phyloP scores from a whole-genome alignment of 2,797 vertebrate genomes.

The Salarias fasciatus region DNA sequence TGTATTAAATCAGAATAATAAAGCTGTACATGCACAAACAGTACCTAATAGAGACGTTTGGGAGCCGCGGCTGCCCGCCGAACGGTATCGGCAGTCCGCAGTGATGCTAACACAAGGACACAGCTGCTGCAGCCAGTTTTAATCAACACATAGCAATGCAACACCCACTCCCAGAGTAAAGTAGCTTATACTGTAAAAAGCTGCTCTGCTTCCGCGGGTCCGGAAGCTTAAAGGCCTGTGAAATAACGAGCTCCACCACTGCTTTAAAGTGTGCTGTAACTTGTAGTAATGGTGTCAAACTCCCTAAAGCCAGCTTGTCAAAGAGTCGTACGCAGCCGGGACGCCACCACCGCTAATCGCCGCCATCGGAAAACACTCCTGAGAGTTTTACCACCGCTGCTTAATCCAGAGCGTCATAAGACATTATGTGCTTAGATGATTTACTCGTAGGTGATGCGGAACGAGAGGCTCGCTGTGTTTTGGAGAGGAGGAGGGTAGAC shows the following conservation, averaged over 20 bases:
- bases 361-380: background rate
- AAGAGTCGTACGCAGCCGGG: constrained; percentile 1
- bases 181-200: constrained; percentile 59
- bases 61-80: constrained; percentile 32
- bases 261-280: constrained; percentile 51
- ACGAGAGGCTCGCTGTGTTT: constrained; percentile 28
- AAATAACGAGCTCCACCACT: constrained; percentile 45
- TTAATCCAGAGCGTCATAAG: constrained; percentile 14
- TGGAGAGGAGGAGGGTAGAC: constrained; percentile 12
- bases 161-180: constrained; percentile 59
- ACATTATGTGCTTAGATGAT: constrained; percentile 20
- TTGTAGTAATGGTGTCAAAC: constrained; percentile 55
- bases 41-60: constrained; percentile 78
- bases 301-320: constrained; percentile 35
- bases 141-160: constrained; percentile 73
- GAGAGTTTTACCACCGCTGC: constrained; percentile 17
- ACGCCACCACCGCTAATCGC: constrained; percentile 30
- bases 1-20: constrained; percentile 85
- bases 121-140: constrained; percentile 77
- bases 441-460: constrained; percentile 28
- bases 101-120: constrained; percentile 63
- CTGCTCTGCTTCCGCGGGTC: constrained; percentile 10
- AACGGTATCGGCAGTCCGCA: constrained; percentile 44
- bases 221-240: constrained; percentile 37
- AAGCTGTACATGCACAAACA: constrained; percentile 77